phyloP scores from a whole-genome alignment of 2,888 invertebrate genomes.

The Synanthedon myopaeformis region DNA sequence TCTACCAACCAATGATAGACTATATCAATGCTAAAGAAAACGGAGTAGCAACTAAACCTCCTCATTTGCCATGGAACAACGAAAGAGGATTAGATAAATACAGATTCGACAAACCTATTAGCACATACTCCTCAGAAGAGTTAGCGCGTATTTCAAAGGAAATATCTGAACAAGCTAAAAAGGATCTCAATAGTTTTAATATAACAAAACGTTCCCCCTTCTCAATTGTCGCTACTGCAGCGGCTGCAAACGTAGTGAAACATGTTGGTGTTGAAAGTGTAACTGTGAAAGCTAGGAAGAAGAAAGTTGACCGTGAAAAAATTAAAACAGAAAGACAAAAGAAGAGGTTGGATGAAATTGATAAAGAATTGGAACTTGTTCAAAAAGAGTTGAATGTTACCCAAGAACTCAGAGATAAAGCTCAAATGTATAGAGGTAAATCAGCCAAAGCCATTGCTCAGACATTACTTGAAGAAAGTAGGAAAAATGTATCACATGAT shows the following conservation, averaged over 20 bases:
- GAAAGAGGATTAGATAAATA: conserved; percentile 77
- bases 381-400: conserved; percentile 57
- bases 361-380: conserved; percentile 43
- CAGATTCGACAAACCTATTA: conserved; percentile 73
- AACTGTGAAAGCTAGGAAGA: conserved; percentile 57
- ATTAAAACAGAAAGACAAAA: conserved; percentile 50
- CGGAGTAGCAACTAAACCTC: conserved; percentile 49
- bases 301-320: conserved; percentile 48
- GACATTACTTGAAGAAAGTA: conserved; percentile 72
- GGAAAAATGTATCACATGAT: conserved; percentile 61
- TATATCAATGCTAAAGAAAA: conserved; percentile 79
- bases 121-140: conserved; percentile 76
- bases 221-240: conserved; percentile 72
- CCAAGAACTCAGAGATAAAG: conserved; percentile 64
- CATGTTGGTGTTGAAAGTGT: conserved; percentile 72
- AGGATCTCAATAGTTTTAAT: conserved; percentile 72
- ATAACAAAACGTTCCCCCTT: conserved; percentile 72
- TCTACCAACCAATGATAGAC: conserved; percentile 89
- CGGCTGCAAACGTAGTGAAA: conserved; percentile 73
- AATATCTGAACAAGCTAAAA: conserved; percentile 77
- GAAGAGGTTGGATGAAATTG: conserved; percentile 54
- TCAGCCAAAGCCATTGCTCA: conserved; percentile 81
- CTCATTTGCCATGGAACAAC: conserved; percentile 81
- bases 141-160: conserved; percentile 74
- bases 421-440: conserved; percentile 76